Conservation (phyloP, 2,888 invertebrate genomes). For the Amphipoea oculea region DNA sequence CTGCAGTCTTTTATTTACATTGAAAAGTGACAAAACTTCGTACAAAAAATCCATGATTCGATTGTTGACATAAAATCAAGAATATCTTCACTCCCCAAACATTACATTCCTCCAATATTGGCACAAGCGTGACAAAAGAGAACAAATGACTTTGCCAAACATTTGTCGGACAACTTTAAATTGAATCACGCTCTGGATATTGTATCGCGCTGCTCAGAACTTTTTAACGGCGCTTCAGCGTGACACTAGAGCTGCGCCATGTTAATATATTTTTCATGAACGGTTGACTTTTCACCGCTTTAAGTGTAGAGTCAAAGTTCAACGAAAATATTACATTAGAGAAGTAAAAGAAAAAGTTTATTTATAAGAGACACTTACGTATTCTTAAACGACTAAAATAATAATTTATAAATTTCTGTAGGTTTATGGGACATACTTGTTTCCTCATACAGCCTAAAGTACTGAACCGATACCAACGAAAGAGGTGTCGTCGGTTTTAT, state of each 20-base stretch:
- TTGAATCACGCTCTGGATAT: constrained; percentile 57
- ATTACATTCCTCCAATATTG: constrained; percentile 29
- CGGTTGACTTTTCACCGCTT: constrained; percentile 12
- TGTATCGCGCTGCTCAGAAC: constrained; percentile 36
- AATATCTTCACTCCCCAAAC: constrained; percentile 14
- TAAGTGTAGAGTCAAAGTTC: constrained; percentile 10
- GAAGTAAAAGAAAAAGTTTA: neutral
- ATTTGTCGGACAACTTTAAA: constrained; percentile 51
- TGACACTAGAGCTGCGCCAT: constrained; percentile 12
- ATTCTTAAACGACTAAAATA: too few relatives aligned
- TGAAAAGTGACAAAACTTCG: neutral
- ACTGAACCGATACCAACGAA: neutral
- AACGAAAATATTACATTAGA: neutral
- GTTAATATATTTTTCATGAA: constrained; percentile 38
- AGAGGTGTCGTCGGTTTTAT: neutral
- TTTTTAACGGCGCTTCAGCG: constrained; percentile 29
- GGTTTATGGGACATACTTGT: neutral
- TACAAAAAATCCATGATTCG: neutral
- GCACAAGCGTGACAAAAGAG: constrained; percentile 32
- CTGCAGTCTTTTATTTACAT: too few relatives aligned
- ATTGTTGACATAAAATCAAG: constrained; percentile 24
- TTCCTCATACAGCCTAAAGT: neutral
- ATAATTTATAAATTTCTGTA: neutral
- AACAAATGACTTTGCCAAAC: constrained; percentile 39
- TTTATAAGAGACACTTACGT: neutral